These are phyloP conservation scores for Manis crassicaudata DNA, from an alignment of 2,797 vertebrate genomes.

Conservation along the genomic window DNA sequence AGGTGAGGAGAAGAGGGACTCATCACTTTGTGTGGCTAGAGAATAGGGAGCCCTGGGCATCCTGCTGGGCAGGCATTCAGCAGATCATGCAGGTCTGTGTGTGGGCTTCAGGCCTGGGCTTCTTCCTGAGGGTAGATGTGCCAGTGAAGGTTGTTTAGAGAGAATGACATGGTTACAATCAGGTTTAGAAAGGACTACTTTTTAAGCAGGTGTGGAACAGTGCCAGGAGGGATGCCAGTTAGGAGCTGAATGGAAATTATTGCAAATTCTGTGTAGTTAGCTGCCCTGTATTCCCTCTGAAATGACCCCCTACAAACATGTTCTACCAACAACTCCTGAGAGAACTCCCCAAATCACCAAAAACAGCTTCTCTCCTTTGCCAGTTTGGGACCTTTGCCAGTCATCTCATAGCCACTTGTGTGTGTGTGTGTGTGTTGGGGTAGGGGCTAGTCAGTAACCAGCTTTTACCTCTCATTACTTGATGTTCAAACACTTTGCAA, in stretches of 20 bases:
- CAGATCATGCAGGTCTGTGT: neutral
- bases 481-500: neutral
- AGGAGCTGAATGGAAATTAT: neutral
- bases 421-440: neutral
- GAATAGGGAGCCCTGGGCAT: neutral
- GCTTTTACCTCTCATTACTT: neutral
- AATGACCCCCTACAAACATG: neutral
- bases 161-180: neutral
- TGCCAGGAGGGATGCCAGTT: neutral
- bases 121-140: neutral
- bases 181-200: neutral
- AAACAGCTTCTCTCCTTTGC: neutral
- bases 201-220: neutral
- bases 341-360: neutral
- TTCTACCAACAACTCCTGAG: neutral
- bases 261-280: neutral
- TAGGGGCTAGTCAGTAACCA: neutral
- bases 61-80: neutral
- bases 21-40: fast-evolving
- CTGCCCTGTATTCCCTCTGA: neutral
- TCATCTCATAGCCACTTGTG: too few species aligned
- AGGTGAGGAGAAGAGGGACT: neutral
- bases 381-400: neutral
- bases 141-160: neutral
- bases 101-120: neutral